Base-by-base conservation (phyloP, 2,113 vertebrate species). In the Naja naja region DNA sequence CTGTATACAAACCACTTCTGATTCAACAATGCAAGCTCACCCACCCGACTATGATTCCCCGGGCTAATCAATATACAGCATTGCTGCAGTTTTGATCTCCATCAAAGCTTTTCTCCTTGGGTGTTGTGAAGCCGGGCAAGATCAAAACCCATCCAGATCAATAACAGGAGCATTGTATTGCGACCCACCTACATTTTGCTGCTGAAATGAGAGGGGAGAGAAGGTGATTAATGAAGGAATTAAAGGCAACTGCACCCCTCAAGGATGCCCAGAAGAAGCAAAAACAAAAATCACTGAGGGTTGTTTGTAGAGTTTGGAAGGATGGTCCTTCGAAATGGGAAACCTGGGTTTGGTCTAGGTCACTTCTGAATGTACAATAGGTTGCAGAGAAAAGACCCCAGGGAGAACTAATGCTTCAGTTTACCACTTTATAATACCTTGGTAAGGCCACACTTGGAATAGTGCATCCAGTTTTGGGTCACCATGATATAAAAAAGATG, bases 81-180 rank as follows among this genome's bases (percentile, higher is more conserved):
- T 85, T 93, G 93, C 94, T 64, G 89, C 0, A 0, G 93, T 96
- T 96, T 94, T 97, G 95, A 97, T 94, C 96, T 96, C 87, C 89
- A 90, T 87, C 94, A 96, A 93, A 94, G 93, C 23, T 92, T 30
- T 54, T 23, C 60, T 92, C 94, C 91, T 20, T 74, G 69, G 2
- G 5, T 20, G 53, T 49, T 95, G 90, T 91, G 96, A 93, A 95
- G 64, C 88, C 55, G 58, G 91, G 58, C 0, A 20, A 94, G 93
- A 95, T 96, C 96, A 95, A 95, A 56, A 95, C 22, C 64, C 53
- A 45, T 91, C 89, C 92, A 91, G 87, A 87, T 95, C 94, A 95
- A 88, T 23, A 43, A 88, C 54, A 90, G 53, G 5, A 69, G 90
- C 25, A 52, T 52, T 94, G 81, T 64, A 52, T n/a, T 91, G 39